Evolutionary conservation across 2,113 vertebrate species (phyloP).

Genomic region (Kobus ellipsiprymnus): DNA sequence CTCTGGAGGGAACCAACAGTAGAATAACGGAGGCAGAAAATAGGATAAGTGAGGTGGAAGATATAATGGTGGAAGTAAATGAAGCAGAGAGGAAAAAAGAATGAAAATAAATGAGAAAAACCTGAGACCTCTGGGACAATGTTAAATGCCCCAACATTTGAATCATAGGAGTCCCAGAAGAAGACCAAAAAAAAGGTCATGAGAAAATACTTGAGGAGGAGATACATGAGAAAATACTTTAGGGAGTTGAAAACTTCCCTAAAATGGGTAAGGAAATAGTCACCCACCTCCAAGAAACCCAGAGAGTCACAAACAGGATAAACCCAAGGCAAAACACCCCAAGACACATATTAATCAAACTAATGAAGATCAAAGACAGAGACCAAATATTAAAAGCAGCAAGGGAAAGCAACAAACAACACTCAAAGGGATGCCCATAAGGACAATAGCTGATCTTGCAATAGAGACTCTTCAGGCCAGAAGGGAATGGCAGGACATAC

Average conservation of each 20-base stretch:
- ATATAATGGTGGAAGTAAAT: neutral
- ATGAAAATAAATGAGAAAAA: neutral
- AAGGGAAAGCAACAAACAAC: neutral
- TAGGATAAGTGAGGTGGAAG: neutral
- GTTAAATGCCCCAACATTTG: neutral
- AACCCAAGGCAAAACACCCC: neutral
- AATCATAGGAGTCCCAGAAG: neutral
- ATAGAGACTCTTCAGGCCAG: neutral
- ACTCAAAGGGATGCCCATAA: neutral
- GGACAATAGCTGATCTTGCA: neutral
- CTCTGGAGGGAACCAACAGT: neutral
- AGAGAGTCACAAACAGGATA: neutral
- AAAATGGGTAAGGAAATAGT: neutral
- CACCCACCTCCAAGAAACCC: neutral
- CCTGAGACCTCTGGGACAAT: neutral
- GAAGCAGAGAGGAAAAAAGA: neutral
- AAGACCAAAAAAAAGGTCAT: neutral
- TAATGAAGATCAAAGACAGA: neutral
- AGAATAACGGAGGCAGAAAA: neutral
- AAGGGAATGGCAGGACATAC: neutral
- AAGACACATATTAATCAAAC: neutral
- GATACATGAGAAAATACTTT: neutral
- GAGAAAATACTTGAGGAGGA: neutral
- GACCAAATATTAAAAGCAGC: neutral
- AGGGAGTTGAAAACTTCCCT: neutral